Base-by-base conservation (phyloP, 2,888 invertebrate species). In the Neoscelio sp. region DNA sequence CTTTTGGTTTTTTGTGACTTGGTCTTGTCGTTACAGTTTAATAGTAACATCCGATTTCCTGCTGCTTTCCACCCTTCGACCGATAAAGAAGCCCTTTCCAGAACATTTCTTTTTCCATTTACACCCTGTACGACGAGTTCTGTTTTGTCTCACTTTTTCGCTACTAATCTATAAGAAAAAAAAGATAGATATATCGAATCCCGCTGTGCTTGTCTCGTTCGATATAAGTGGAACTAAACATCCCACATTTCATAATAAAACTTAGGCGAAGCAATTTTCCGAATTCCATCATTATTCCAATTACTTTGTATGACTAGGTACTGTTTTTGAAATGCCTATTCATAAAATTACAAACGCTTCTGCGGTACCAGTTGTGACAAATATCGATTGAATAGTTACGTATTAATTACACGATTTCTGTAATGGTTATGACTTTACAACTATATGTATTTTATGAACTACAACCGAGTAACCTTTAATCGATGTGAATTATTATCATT, bases 101-200 rank as follows among this genome's bases (percentile, higher is more conserved):
- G 13, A 38, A 38, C 38, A 12, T 1, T 38, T 38, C 33, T 33
- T 38, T 38, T 38, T 38, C 38, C 38, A 38, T 38, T 38, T 12
- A 12, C 12, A 8, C 10, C 1, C 13, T 4, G 13, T 38, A 38
- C 6, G n/a, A 23, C 23, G 6, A 23, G 23, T 23, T 6, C 23
- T 23, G 3, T 23, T 23, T 6, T 23, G 3, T 23, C 23, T 6
- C 23, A 4, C 6, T 23, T 23, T 23, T 23, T 23, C 23, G 6
- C 23, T 23, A 6, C 23, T 6, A 23, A 23, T 23, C 23, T 23
- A 3, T 6, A 6, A 23, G 23, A 23, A 23, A 23, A 23, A 23
- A 23, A 23, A 23, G 6, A 6, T 3, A 23, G 23, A 23, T 4
- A 23, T 23, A 23, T 23, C 6, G 23, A 6, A 23, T 23, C 23